Percentiles rank a stretch among this genome's conserved stretches.
Evolutionary conservation across 1,140 invertebrate genomes (phyloP).

Genomic region (fruit fly (Drosophila melanogaster)): Release_6_plus_ISO1_MT NT_037436.4:11774001-11774500

Average conservation of each 20-base stretch:
- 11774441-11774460: constrained; percentile 6
- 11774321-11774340: constrained; percentile 98
- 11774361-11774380: constrained; percentile 97
- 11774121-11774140: constrained; percentile 13
- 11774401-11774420: constrained; percentile 29
- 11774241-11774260: constrained; percentile 98
- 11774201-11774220: constrained; percentile 95
- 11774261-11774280: constrained; percentile 95
- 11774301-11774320: constrained; percentile 98
- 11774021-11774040: constrained; percentile 1
- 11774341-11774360: constrained; percentile 96
- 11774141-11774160: constrained; percentile 11
- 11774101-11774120: neutral
- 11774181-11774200: constrained; percentile 92
- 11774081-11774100: constrained; percentile 7
- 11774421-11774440: constrained; percentile 20
- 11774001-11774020: constrained; percentile 43
- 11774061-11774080: neutral
- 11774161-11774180: constrained; percentile 86
- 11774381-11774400: constrained; percentile 92
- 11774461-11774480: constrained; percentile 5
- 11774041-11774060: neutral
- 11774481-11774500: neutral
- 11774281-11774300: constrained; percentile 96
- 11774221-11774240: constrained; percentile 99